Base-by-base conservation (phyloP, 2,888 invertebrate genomes). In the Mactromeris polynyma region DNA sequence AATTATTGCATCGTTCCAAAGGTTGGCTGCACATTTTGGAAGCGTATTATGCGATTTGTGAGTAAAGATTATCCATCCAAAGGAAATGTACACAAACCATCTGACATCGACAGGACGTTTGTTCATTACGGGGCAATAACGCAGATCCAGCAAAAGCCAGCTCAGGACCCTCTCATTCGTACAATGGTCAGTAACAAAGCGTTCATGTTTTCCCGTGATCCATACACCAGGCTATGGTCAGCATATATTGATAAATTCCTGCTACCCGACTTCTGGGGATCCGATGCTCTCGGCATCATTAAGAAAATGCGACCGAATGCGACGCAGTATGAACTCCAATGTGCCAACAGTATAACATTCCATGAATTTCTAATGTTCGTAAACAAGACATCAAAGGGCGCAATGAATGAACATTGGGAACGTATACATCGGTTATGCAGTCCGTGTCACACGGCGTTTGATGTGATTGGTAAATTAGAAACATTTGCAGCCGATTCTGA, bases 201-300 rank as follows among this genome's bases (percentile, higher is more conserved):
- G 31, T 94, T 93, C 80, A 92, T 94, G 91, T 91, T 92, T 83
- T 77, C 90, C 14, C 80, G 93, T 6, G 88, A 93, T 33, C 94
- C 94, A 2, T 93, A 92, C 73, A 19, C 83, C 1, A 89, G 93
- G 14, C 78, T 94, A 36, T 93, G 93, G 92, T 89, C 93, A 11
- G 93, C 92, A 2, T 94, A 90, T 81, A 88, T 93, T 38, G 94
- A 94, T 81, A 93, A 93, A 79, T 92, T 93, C 54, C 38, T 93
- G 0, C 83, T 94, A 11, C 90, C 91, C 6, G 93, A 93, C 80
- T 94, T 92, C 64, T 93, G 93, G 94, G 36, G 73, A 40, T 21
- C 54, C 3, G 81, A 81, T 40, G 85, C 89, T n/a, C 78, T 79
- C 3, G 17, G 14, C 17, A 85, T 93, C 21, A 80, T 88, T 14